These are phyloP conservation scores for Tiliacea citrago DNA, from an alignment of 2,888 invertebrate genomes.

Conservation along the genomic window DNA sequence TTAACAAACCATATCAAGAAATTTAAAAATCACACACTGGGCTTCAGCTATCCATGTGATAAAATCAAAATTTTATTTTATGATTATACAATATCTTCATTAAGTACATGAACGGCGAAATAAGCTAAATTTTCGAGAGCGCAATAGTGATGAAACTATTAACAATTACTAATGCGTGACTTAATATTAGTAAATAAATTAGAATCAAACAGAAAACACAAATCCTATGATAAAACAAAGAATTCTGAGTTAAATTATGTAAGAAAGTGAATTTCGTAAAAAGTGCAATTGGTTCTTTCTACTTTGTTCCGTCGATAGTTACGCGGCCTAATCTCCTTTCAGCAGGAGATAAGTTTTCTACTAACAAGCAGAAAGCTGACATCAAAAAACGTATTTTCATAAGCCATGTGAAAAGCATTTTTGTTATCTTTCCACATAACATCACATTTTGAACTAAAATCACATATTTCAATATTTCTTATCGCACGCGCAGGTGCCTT, in stretches of 20 bases:
- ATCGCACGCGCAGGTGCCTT: neutral
- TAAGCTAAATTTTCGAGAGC: no score
- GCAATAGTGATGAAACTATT: no score
- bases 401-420: neutral
- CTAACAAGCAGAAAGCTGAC: neutral
- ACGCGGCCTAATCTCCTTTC: neutral
- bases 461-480: conserved; percentile 1
- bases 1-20: no score
- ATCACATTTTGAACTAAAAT: neutral
- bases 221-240: neutral
- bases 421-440: conserved; percentile 17
- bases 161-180: no score
- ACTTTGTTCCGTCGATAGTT: neutral
- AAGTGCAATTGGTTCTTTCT: neutral
- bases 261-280: neutral
- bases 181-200: neutral
- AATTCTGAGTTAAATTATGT: neutral
- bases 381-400: neutral
- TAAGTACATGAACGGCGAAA: no score
- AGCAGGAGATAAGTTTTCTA: conserved; percentile 1
- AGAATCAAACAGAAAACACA: neutral
- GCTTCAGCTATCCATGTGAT: no score
- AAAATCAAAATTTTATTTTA: no score
- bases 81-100: no score
- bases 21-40: no score